A percentile compares a stretch with the other conserved stretches of the same genome.
These are phyloP conservation scores for Drymodes brunneopygia DNA, from an alignment of 2,113 vertebrate species.

Conservation along the genomic window DNA sequence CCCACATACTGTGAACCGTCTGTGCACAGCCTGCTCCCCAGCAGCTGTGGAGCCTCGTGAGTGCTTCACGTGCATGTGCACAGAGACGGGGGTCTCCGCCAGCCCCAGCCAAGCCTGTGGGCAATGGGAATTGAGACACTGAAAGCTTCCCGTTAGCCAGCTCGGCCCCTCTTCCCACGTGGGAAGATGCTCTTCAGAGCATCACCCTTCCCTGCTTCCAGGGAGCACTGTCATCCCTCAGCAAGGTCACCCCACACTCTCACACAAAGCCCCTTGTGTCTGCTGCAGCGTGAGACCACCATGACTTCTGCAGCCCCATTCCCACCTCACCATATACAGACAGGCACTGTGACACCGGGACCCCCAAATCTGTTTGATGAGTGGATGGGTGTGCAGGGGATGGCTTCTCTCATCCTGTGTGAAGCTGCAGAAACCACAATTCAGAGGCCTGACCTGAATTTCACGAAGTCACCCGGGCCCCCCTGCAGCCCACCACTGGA, in stretches of 20 bases:
- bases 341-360: fast-evolving
- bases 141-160: background rate
- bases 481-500: background rate
- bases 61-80: background rate
- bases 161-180: background rate
- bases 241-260: background rate
- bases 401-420: background rate
- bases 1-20: background rate
- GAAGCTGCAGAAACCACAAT: background rate
- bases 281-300: background rate
- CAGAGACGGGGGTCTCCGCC: background rate
- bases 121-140: background rate
- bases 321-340: fast-evolving
- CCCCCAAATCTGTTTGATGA: background rate
- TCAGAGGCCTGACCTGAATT: background rate
- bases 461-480: background rate
- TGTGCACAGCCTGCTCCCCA: background rate
- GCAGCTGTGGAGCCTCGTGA: background rate
- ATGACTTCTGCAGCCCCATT: background rate
- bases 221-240: constrained; percentile 2
- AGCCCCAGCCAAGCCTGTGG: background rate
- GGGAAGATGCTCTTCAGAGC: background rate
- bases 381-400: background rate
- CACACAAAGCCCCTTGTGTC: background rate
- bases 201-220: background rate